Base-by-base conservation (phyloP, 2,797 vertebrate species). In the Poecilia wingei region DNA sequence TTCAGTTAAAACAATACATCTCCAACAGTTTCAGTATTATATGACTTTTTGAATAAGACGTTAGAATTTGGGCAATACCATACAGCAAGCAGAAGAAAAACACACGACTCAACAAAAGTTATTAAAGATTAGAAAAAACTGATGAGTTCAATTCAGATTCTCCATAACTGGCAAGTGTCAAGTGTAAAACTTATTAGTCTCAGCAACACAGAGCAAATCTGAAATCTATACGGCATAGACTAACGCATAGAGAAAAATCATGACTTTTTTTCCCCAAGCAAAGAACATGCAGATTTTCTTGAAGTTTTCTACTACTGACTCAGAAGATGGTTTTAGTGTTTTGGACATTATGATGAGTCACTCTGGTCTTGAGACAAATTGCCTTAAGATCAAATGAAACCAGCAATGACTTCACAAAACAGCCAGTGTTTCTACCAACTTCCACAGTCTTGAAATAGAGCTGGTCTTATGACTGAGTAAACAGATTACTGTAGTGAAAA, bases 331-430 rank as follows among this genome's bases (percentile, higher is more conserved):
- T 57, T 57, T 39, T 55, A 39, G 10, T 22, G 41, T 45, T 79
- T 70, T 0, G 49, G 13, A 79, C 14, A 36, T 39, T 13, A 0
- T 8, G 6, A 71, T 79, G 83, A 88, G 70, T 89, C 86, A 85
- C n/a, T 72, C 22, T 28, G 28, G 68, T 72, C 77, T 66, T 18
- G 45, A 41, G 66, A 43, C 39, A 22, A 41, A 41, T 39, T 25
- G 20, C 16, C 9, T 61, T 16, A 68, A 33, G 72, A 74, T 28
- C 25, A 39, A 51, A 39, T 64, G 18, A 76, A 49, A 64, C 31
- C 20, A 72, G n/a, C 33, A 28, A 39, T 45, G 36, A 43, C 51
- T 61, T 74, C 14, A 71, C 43, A 71, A 28, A 72, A 46, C n/a
- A 18, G 5, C 18, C 51, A 55, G 12, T 47, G 16, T 51, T 76